phyloP scores from a whole-genome alignment of 1,140 invertebrate genomes.

The Ctenoplectra terminalis region DNA sequence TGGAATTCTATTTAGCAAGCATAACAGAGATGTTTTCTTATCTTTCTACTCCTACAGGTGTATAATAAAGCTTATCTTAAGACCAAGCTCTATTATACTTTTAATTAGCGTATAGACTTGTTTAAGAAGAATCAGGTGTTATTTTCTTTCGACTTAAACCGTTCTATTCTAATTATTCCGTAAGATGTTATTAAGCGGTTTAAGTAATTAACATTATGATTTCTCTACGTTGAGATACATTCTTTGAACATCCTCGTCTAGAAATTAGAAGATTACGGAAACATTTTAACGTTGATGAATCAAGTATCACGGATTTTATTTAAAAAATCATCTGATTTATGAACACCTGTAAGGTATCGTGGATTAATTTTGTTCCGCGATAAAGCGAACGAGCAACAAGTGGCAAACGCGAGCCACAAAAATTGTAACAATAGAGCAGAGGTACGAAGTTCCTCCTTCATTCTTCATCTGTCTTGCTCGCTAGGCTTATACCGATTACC shows the following conservation, averaged over 20 bases:
- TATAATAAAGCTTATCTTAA: no score
- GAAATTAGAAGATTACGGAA: background rate
- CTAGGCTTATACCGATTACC: slow-evolving; percentile 14
- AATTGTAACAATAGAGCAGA: slow-evolving; percentile 35
- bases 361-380: slow-evolving; percentile 15
- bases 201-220: background rate
- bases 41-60: no score
- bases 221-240: background rate
- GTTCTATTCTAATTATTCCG: slow-evolving; percentile 3
- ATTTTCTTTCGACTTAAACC: background rate
- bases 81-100: no score
- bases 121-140: background rate
- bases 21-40: no score
- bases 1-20: no score
- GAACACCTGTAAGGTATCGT: background rate
- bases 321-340: background rate
- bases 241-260: background rate
- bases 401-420: slow-evolving; percentile 17
- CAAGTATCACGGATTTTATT: no score
- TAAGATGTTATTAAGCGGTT: background rate
- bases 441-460: slow-evolving; percentile 1
- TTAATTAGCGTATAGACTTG: background rate
- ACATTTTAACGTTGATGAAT: background rate
- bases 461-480: slow-evolving; percentile 33
- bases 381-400: slow-evolving; percentile 6